Conservation (phyloP, 2,113 vertebrate species). For the Laterallus jamaicensis region DNA sequence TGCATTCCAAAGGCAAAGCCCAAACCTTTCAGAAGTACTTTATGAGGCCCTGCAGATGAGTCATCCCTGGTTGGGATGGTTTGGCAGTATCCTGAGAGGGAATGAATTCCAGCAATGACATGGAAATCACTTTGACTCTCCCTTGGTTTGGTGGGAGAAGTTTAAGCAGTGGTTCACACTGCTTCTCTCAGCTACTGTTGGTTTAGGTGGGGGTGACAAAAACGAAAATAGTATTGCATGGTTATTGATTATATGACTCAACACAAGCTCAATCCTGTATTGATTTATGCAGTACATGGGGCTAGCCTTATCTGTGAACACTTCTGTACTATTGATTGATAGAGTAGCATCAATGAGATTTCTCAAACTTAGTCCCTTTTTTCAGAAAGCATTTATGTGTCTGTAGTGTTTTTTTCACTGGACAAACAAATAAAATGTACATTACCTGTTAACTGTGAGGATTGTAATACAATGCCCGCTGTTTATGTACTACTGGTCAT, state of each 20-base stretch:
- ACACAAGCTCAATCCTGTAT: not conserved
- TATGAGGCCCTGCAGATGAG: constrained; percentile 3
- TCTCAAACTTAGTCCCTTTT: not conserved
- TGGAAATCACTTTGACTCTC: constrained; percentile 32
- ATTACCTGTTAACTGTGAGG: not conserved
- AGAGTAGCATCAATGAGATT: not conserved
- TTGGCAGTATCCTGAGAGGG: constrained; percentile 35
- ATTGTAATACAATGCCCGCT: not conserved
- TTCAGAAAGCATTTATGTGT: not conserved
- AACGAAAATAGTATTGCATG: accelerated
- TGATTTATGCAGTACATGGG: not conserved
- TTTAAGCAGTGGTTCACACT: constrained; percentile 3
- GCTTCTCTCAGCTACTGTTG: not conserved
- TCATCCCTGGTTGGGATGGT: constrained; percentile 17
- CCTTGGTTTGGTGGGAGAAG: not conserved
- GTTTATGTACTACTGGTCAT: not conserved
- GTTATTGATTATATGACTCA: not conserved
- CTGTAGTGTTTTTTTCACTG: not conserved
- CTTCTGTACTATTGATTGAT: not conserved
- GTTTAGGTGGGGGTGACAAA: not conserved
- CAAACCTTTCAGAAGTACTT: constrained; percentile 2
- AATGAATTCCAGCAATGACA: constrained; percentile 45
- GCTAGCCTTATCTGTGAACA: not conserved
- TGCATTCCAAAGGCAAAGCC: constrained; percentile 48
- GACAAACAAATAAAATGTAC: not conserved